Percentiles rank a stretch among this genome's conserved stretches.
phyloP scores from a whole-genome alignment of 2,888 invertebrate genomes.

The Ethmia dodecea region DNA sequence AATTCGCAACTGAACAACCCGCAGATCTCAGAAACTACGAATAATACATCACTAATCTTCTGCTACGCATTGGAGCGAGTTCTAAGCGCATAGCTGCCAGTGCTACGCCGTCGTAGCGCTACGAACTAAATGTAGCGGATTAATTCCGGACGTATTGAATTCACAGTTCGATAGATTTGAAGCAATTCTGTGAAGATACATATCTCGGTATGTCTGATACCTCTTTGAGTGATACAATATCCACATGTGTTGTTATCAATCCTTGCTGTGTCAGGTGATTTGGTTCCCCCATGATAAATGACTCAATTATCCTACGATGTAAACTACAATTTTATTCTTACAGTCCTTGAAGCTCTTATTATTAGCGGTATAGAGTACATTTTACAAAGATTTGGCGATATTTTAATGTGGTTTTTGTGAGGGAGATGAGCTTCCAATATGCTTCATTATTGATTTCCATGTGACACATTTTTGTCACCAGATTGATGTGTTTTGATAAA shows the following conservation, averaged over 20 bases:
- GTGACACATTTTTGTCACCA: constrained; percentile 21
- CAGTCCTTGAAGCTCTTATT: constrained; percentile 2
- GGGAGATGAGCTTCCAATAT: constrained; percentile 14
- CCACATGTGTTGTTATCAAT: constrained; percentile 32
- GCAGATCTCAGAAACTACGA: too few species aligned
- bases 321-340: constrained; percentile 14
- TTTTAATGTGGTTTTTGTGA: constrained; percentile 2
- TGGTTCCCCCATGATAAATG: constrained; percentile 28
- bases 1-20: too few species aligned
- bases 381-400: constrained; percentile 16
- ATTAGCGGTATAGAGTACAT: constrained; percentile 6
- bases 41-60: too few species aligned
- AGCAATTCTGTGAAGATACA: constrained; percentile 11
- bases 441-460: constrained; percentile 26
- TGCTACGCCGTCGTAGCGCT: too few species aligned
- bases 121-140: too few species aligned
- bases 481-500: constrained; percentile 17
- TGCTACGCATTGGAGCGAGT: too few species aligned
- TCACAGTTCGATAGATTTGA: background rate
- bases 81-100: too few species aligned
- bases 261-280: constrained; percentile 23
- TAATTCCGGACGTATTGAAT: too few species aligned
- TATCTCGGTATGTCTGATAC: too few species aligned
- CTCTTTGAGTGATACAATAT: too few species aligned
- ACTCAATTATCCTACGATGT: constrained; percentile 28